These are phyloP conservation scores for Stegophylla sp. DNA, from an alignment of 2,888 invertebrate genomes.

Conservation along the genomic window DNA sequence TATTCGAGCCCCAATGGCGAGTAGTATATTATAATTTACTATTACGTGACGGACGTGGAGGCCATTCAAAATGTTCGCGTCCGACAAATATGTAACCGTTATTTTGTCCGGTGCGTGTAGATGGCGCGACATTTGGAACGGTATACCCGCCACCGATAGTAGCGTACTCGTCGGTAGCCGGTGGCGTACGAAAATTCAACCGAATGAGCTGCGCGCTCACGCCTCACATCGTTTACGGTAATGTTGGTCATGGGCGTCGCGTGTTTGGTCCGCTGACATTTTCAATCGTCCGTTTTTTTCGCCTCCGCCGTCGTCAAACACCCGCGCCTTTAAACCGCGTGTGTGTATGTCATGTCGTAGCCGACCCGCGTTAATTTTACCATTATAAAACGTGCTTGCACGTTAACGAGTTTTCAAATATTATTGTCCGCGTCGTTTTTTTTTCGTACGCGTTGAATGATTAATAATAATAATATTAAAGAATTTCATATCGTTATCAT, in stretches of 20 bases:
- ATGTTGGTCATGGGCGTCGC: constrained; percentile 1
- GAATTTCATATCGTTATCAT: not conserved
- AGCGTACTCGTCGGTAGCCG: constrained; percentile 27
- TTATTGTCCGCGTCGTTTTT: not conserved
- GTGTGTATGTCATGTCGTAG: not conserved
- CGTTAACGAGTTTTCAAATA: not conserved
- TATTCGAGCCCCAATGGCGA: too few relatives aligned
- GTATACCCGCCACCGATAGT: not conserved
- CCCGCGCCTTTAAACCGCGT: not conserved
- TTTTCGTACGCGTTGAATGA: too few relatives aligned
- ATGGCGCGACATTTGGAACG: constrained; percentile 5
- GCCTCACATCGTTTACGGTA: not conserved
- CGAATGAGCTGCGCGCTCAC: not conserved
- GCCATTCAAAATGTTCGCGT: too few relatives aligned
- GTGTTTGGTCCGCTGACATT: not conserved
- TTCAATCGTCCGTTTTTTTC: not conserved
- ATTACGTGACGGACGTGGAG: too few relatives aligned
- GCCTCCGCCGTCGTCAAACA: not conserved
- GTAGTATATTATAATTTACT: too few relatives aligned
- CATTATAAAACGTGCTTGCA: not conserved
- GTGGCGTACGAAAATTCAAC: not conserved
- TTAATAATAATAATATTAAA: too few relatives aligned
- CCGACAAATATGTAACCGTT: not conserved
- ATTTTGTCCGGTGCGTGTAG: not conserved
- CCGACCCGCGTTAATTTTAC: not conserved